phyloP scores from a whole-genome alignment of 2,888 invertebrate species.

The Dysmachus trigonus region DNA sequence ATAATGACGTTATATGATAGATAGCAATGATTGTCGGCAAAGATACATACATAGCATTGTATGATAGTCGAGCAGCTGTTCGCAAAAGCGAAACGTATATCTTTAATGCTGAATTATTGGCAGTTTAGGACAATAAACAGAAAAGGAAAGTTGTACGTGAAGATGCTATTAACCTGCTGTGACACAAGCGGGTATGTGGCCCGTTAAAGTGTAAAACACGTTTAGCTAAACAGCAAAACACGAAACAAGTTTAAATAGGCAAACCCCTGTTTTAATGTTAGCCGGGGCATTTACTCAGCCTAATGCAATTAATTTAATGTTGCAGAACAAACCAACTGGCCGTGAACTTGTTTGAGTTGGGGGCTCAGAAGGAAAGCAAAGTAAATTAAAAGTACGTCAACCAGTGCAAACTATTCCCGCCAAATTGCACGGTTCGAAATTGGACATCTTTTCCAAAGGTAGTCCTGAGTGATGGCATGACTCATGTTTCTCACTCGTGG shows the following conservation, averaged over 20 bases:
- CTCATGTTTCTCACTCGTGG: not conserved
- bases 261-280: not conserved
- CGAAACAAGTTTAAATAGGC: not conserved
- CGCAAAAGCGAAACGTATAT: not conserved
- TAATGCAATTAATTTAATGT: not conserved
- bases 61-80: not conserved
- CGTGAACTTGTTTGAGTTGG: conserved; percentile 10
- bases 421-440: not conserved
- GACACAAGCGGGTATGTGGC: not conserved
- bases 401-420: not conserved
- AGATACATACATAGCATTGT: not conserved
- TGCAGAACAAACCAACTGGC: not conserved
- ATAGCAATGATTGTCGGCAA: not conserved
- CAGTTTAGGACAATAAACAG: not conserved
- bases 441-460: not conserved
- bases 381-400: not conserved
- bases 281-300: not conserved
- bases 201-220: not conserved
- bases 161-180: not conserved
- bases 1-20: not conserved
- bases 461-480: not conserved
- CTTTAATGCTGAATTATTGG: conserved; percentile 5
- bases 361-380: not conserved
- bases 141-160: not conserved
- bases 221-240: too few relatives aligned